phyloP scores from a whole-genome alignment of 2,797 vertebrate species.

The Spinus pinus region DNA sequence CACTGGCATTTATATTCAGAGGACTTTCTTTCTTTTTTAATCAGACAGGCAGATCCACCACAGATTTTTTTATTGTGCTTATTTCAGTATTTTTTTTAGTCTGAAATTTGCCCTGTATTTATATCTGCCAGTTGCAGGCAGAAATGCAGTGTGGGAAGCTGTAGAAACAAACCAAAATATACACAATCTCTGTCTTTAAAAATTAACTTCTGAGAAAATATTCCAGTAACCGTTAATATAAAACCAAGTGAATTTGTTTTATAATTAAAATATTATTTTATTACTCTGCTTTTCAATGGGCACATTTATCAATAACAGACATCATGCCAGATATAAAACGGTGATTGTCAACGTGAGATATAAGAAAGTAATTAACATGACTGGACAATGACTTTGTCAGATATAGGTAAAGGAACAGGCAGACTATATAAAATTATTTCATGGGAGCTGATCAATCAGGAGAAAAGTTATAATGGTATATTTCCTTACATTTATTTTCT shows the following conservation, averaged over 20 bases:
- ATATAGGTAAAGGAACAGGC: not conserved
- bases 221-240: not conserved
- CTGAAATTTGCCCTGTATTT: not conserved
- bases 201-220: not conserved
- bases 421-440: not conserved
- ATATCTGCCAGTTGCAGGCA: not conserved
- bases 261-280: not conserved
- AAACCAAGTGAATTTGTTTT: not conserved
- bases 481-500: conserved; percentile 35
- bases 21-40: conserved; percentile 11
- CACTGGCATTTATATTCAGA: not conserved
- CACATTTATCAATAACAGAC: not conserved
- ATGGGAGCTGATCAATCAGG: not conserved
- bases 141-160: not conserved
- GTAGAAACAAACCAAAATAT: not conserved
- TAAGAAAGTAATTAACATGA: not conserved
- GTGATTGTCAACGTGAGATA: not conserved
- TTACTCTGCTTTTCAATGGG: not conserved
- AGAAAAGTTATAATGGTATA: not conserved
- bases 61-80: not conserved
- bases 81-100: not conserved
- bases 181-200: not conserved
- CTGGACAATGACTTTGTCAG: not conserved
- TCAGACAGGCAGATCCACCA: not conserved
- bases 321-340: not conserved